Base-by-base conservation (phyloP, 2,888 invertebrate species). In the Drosophila mayaguana region DNA sequence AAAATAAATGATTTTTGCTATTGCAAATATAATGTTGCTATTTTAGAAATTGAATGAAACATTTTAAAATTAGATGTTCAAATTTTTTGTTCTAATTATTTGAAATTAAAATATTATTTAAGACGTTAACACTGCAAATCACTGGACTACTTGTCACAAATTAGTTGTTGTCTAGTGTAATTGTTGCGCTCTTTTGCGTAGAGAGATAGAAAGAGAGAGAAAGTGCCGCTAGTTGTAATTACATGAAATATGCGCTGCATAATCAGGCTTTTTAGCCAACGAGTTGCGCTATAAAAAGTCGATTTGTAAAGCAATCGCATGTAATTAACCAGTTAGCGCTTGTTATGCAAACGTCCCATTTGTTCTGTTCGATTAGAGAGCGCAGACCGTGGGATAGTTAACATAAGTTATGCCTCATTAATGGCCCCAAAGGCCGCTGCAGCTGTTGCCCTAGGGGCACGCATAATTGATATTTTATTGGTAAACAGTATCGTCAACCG, bases 291-390 rank as follows among this genome's bases (percentile, higher is more conserved):
- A 40, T 14, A 50, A 55, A 55, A 55, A 56, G 32, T 56, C 56
- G 63, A 72, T 69, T 46, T 78, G 78, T 84, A 66, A 77, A 75
- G 88, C 57, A 87, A 88, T 86, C 90, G 74, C 70, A 14, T 45
- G 80, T 75, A 87, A 90, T 86, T 90, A 86, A 77, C 82, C 88
- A 72, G 77, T 90, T 89, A 86, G 65, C 77, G 88, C 86, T 89
- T 89, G 85, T 89, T 86, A 86, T 79, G 81, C 84, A 87, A 72
- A 78, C 32, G 36, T 14, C 57, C 67, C 66, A 82, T 77, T 75
- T 61, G 60, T 59, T 69, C 43, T 51, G 54, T 53, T 36, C 63
- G 71, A 80, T 76, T 76, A 76, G 81, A 6, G 28, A 1, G 28
- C 14, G 28, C 14, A 7, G 60, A 79, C 85, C 82, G 79, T 81